Evolutionary conservation across 1,140 invertebrate species (phyloP), one percentile per base, ranked within the genome.

Genomic region (Lordiphosa mommai): DNA sequence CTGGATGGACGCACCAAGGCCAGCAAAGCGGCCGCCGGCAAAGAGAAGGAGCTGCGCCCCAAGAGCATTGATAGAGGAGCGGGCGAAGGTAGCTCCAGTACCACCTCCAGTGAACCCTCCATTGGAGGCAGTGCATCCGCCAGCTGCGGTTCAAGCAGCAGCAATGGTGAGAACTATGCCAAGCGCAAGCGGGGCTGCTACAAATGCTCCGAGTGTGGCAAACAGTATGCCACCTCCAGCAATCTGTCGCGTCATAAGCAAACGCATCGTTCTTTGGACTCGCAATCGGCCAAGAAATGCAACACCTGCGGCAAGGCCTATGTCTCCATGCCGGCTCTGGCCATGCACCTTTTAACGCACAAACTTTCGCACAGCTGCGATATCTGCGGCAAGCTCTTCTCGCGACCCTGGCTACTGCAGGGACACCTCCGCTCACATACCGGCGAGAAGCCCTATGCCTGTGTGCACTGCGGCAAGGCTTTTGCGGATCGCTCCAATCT

Each of bases 161-260:
- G 47, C 14, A 60, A 48, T 71, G 89, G 32, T 89, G 95, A 67
- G 97, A 97, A 90, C 92, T 94, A 27, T 98, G 77, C 65, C 13
- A 87, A 79, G 30, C 64, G 70, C 40, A 80, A 89, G 30, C 90
- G 91, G 41, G 80, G 89, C n/a, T 92, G 95, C 61, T 98, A 97
- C 89, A 93, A 94, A n/a, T 99, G 98, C 88, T 93, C 92, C 52
- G 96, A 99, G 84, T 99, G 98, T 77, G 98, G 98, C 10, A 98
- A 98, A 86, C 94, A 96, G 70, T 99, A 99, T 84, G 97, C 98
- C 9, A 99, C 98, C 0, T 98, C 96, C 1, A 97, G 96, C 16
- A 99, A 99, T 89, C 91, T 99, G 37, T 98, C 96, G 9, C 92
- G 98, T 34, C 98, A 99, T 91, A 99, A 99, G 87, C 97, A 99